These are phyloP conservation scores for Drosophila leonis DNA, from an alignment of 2,888 invertebrate species.

Conservation along the genomic window DNA sequence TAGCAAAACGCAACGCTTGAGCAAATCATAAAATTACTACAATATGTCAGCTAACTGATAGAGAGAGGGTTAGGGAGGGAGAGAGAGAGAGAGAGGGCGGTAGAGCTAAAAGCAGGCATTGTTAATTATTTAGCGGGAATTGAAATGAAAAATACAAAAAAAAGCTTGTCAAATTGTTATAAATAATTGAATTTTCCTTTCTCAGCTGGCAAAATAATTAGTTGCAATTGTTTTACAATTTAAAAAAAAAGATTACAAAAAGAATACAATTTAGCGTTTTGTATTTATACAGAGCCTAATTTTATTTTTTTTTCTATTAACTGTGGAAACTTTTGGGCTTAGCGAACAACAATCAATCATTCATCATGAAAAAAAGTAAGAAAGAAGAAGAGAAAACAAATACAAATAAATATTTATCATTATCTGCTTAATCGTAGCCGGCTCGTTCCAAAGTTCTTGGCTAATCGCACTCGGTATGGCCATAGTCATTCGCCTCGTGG, in stretches of 20 bases:
- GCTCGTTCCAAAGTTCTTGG: conserved; percentile 26
- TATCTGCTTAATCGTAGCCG: conserved; percentile 25
- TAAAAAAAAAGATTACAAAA: not conserved
- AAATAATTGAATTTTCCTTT: conserved; percentile 28
- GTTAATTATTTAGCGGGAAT: conserved; percentile 32
- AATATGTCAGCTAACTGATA: conserved; percentile 21
- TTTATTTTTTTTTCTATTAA: not conserved
- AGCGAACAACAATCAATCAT: conserved; percentile 33
- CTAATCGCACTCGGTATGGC: conserved; percentile 31
- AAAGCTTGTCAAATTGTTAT: conserved; percentile 20
- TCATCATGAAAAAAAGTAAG: conserved; percentile 22
- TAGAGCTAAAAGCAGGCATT: conserved; percentile 9
- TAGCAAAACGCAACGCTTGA: conserved; percentile 19
- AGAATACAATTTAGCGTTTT: not conserved
- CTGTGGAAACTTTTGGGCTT: not conserved
- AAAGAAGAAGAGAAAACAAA: not conserved
- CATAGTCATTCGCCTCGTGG: conserved; percentile 21
- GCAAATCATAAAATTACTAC: conserved; percentile 31
- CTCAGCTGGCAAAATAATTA: conserved; percentile 2
- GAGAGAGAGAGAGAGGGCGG: not conserved
- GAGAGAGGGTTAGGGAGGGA: not conserved
- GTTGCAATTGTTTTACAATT: conserved; percentile 5
- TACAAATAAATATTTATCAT: conserved; percentile 20
- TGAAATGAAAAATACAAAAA: conserved; percentile 16
- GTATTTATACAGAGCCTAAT: not conserved